Evolutionary conservation across 2,888 invertebrate species (phyloP), one percentile per base, ranked within the genome.

Genomic region (Tenthredo notha): DNA sequence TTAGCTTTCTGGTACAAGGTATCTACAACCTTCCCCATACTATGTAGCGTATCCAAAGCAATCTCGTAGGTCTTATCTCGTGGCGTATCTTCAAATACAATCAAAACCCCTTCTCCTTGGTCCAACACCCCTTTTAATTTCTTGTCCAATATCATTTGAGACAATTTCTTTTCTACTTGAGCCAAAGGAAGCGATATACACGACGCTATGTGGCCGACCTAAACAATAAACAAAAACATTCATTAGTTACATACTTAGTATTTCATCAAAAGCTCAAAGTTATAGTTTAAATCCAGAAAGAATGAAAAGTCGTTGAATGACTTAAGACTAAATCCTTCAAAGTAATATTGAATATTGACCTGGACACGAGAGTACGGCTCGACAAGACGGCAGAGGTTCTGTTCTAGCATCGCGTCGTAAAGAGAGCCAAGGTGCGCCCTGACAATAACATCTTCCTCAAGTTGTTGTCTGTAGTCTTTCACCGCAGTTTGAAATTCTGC

Each of bases 21-120:
- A 94, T 99, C 99, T 90, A 99, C 99, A 92, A 99, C 99, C 96
- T 99, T 99, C 91, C 99, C 98, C 98, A 99, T 99, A 94, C 98
- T 98, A 93, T 99, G 98, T 94, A 99, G 98, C 87, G 99, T 99
- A 94, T 98, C 98, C 93, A 99, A 95, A 85, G 99, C 98, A 92
- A 98, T 98, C 95, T 98, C 99, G 92, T 99, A 99, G 29, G 99
- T 99, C 94, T 98, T 98, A 94, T 99, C 99, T 86, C 98, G 96
- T 75, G 97, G 96, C 85, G 97, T 97, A 92, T 98, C 98, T 93
- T 99, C 99, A 94, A 99, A 99, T 65, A 99, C 98, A 91, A 99
- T 98, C 87, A 99, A 95, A 84, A 99, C 98, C 86, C 99, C 99
- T 94, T 98, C 98, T 86, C 99, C 99, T 94, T 99, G 99, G 94